These are phyloP conservation scores for Brachycybe producta DNA, from an alignment of 2,888 invertebrate species.

Conservation along the genomic window DNA sequence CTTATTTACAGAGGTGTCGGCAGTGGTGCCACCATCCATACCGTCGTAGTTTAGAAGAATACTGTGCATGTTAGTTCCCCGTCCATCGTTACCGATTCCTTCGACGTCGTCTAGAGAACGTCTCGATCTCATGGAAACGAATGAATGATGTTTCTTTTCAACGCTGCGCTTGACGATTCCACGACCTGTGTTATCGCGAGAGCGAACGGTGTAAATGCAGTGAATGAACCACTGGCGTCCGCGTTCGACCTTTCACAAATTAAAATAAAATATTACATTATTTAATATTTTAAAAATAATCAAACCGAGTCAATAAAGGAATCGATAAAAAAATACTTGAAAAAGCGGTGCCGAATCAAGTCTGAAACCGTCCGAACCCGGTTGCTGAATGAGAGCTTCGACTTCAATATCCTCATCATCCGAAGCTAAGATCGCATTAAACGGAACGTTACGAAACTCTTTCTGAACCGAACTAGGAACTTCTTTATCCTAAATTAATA, in stretches of 20 bases:
- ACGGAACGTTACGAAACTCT: constrained; percentile 28
- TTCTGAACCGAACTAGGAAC: constrained; percentile 27
- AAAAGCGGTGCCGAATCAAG: constrained; percentile 32
- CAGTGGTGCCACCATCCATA: background rate
- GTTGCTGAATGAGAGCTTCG: constrained; percentile 24
- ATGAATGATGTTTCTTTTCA: background rate
- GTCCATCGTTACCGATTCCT: constrained; percentile 19
- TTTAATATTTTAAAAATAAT: background rate
- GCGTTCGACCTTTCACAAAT: constrained; percentile 24
- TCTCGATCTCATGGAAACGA: background rate
- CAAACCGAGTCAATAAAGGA: constrained; percentile 1
- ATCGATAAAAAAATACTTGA: constrained; percentile 26
- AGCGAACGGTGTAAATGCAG: constrained; percentile 24
- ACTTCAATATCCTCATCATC: constrained; percentile 28
- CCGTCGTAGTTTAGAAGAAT: constrained; percentile 17
- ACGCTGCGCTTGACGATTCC: constrained; percentile 16
- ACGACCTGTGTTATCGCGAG: constrained; percentile 18
- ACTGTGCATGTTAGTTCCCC: constrained; percentile 24
- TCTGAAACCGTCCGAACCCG: constrained; percentile 33
- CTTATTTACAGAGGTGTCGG: too few relatives aligned
- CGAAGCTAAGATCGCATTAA: constrained; percentile 30
- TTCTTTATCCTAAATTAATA: background rate
- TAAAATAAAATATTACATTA: background rate
- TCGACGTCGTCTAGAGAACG: constrained; percentile 4
- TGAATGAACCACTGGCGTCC: constrained; percentile 25